These are phyloP conservation scores for Stichodactyla mertensii DNA, from an alignment of 64 coral and sea anemone genomes.

Conservation along the genomic window DNA sequence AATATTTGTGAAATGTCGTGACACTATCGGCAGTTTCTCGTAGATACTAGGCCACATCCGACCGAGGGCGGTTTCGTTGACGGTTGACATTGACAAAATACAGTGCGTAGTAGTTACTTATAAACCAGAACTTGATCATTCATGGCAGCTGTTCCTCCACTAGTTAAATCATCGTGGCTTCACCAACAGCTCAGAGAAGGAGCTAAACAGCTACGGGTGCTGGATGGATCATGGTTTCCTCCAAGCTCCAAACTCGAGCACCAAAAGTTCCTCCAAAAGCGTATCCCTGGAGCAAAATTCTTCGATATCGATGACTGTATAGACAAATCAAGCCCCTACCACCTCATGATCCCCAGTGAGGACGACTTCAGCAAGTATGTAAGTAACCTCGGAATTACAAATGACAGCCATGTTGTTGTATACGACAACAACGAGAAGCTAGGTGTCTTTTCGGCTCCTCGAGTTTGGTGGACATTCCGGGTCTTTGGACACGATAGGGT, in stretches of 20 bases:
- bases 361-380: conserved; percentile 66
- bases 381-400: conserved; percentile 62
- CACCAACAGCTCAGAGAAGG: conserved; percentile 42
- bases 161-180: conserved; percentile 44
- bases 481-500: conserved; percentile 73
- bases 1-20: no score
- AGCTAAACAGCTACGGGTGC: conserved; percentile 27
- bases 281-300: conserved; percentile 64
- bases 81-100: no score
- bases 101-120: no score
- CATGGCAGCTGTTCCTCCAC: neutral
- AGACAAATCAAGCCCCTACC: conserved; percentile 50
- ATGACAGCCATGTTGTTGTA: conserved; percentile 77
- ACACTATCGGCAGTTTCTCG: no score
- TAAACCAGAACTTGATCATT: neutral
- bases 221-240: conserved; percentile 68
- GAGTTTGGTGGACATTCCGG: conserved; percentile 86
- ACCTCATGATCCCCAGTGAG: conserved; percentile 61
- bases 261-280: conserved; percentile 31
- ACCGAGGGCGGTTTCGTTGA: no score
- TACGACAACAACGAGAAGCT: conserved; percentile 68
- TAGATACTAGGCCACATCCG: no score
- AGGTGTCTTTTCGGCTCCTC: conserved; percentile 75
- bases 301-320: conserved; percentile 73
- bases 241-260: conserved; percentile 43